phyloP scores from a whole-genome alignment of 2,888 invertebrate species.

The Sialis lutaria region DNA sequence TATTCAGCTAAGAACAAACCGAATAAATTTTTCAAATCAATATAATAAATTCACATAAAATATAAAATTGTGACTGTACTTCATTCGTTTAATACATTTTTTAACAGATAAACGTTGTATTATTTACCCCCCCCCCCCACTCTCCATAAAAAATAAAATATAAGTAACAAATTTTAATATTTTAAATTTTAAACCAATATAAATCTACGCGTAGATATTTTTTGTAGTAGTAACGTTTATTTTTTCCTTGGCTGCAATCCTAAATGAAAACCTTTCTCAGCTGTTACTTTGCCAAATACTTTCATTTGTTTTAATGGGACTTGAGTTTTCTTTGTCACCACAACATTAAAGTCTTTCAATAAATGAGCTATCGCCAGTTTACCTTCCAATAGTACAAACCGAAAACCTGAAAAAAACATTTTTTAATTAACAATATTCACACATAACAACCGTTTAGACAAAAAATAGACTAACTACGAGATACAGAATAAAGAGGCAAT shows the following conservation, averaged over 20 bases:
- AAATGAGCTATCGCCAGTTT: constrained; percentile 6
- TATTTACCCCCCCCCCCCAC: too few relatives aligned
- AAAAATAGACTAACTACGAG: too few relatives aligned
- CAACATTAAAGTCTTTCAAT: constrained; percentile 1
- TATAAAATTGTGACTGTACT: too few relatives aligned
- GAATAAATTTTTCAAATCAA: too few relatives aligned
- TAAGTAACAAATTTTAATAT: neutral
- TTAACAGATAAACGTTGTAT: too few relatives aligned
- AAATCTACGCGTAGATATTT: neutral
- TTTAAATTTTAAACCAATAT: neutral
- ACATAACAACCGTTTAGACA: neutral
- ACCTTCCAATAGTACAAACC: constrained; percentile 10
- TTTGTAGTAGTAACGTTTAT: neutral
- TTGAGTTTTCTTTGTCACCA: constrained; percentile 3
- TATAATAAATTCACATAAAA: too few relatives aligned
- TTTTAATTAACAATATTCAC: constrained; percentile 1
- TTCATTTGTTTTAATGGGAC: neutral
- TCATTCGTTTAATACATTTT: too few relatives aligned
- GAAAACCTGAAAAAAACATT: constrained; percentile 7
- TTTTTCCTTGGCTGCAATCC: neutral
- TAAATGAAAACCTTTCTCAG: constrained; percentile 1
- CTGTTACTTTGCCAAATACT: neutral
- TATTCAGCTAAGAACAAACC: too few relatives aligned
- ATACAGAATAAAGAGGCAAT: too few relatives aligned
- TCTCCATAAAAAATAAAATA: too few relatives aligned